A percentile compares a stretch with the other conserved stretches of the same genome.
Evolutionary conservation across 1,140 invertebrate genomes (phyloP).

Genomic region (Dufourea novaeangliae): DNA sequence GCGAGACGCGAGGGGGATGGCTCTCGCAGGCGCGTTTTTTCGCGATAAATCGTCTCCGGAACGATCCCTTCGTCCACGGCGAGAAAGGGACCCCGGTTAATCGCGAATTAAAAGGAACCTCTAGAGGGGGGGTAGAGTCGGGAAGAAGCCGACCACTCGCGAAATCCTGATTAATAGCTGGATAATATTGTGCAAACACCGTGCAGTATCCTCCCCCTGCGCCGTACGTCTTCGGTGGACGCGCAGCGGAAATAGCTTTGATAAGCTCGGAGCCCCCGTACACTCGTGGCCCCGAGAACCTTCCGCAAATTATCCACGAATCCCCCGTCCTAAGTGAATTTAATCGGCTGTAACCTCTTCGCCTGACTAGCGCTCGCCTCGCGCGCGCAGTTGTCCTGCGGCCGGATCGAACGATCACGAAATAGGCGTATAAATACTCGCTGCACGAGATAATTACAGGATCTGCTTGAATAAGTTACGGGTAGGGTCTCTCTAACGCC

Average conservation of each 20-base stretch:
- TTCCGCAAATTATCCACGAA: slow-evolving; percentile 31
- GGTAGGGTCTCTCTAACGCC: too few species aligned
- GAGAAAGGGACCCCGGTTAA: slow-evolving; percentile 15
- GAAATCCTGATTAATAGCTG: slow-evolving; percentile 77
- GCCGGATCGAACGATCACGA: background rate
- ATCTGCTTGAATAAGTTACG: background rate
- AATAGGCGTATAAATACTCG: background rate
- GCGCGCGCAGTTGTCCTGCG: background rate
- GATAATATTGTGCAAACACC: slow-evolving; percentile 76
- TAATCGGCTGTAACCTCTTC: slow-evolving; percentile 35
- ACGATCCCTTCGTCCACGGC: background rate
- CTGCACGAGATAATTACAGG: background rate
- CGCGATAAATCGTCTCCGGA: slow-evolving; percentile 35
- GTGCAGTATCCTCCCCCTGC: slow-evolving; percentile 54
- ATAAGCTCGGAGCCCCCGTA: slow-evolving; percentile 37
- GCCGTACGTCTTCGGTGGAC: slow-evolving; percentile 63
- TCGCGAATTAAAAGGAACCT: slow-evolving; percentile 50
- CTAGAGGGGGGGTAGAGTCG: background rate
- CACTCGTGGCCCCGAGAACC: too few species aligned
- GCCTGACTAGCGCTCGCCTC: background rate
- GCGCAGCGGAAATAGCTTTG: slow-evolving; percentile 48
- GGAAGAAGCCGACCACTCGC: slow-evolving; percentile 21
- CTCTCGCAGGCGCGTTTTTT: slow-evolving; percentile 27
- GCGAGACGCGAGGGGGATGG: background rate
- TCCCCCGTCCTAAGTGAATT: slow-evolving; percentile 27